Evolutionary conservation across 1,140 invertebrate genomes (phyloP), one percentile per base, ranked within the genome.

Genomic region (Globodera ellingtonae): DNA sequence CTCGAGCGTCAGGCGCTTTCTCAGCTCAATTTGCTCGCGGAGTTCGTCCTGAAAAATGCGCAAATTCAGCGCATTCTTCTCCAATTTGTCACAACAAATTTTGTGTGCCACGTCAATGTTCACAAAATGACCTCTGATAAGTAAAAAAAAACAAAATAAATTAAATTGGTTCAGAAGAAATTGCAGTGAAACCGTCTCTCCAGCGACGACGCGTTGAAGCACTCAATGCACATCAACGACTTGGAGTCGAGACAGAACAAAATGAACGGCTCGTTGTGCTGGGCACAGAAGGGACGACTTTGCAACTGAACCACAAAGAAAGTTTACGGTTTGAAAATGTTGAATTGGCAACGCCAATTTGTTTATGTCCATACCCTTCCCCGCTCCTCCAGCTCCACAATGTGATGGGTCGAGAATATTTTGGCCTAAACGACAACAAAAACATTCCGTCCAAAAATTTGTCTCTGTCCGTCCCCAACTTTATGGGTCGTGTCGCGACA

Each of bases 101-200:
- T 85, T 81, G 75, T 89, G 87, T 6, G 87, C 87, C 18, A 80
- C 67, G 21, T 89, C 88, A n/a, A 89, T 86, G 56, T 84, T 84
- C 7, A 89, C 72, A 69, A 88, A 87, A 24, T 84, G 79, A n/a
- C 87, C 76, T 9, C 87, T 89, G 59, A 21, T 84, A 83, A 52
- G 8, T 73, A 65, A 7, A 48, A 8, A 9, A 69, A 46, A 59
- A 35, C 5, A 1, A n/a, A n/a, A n/a, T 15, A 10, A n/a, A 72
- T 79, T 46, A 46, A 10, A 46, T 47, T 59, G 67, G 69, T 87
- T 83, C 10, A 84, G 48, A 81, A 78, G 35, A 35, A 35, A 35
- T 35, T 35, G 35, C 3, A 3, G 35, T 35, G 35, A 35, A 78
- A 72, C 35, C 52, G 65, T 69, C 69, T 44, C 46, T 81, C 72